phyloP scores from a whole-genome alignment of 2,797 vertebrate species.

The Platalea minor region DNA sequence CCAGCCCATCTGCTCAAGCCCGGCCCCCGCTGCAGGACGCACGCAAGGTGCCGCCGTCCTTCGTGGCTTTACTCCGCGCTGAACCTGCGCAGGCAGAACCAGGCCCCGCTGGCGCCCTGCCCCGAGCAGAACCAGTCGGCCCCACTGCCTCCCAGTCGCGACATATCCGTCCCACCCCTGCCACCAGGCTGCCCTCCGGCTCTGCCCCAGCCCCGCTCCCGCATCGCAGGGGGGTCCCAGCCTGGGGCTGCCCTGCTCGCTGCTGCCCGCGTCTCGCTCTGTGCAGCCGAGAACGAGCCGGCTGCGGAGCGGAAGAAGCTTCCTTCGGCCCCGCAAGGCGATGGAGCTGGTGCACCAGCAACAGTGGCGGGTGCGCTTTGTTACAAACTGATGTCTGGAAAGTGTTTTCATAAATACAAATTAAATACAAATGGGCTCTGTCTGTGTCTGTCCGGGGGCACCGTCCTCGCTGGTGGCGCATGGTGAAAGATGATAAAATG shows the following conservation, averaged over 20 bases:
- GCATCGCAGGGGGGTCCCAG: too few species aligned
- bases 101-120: rapidly evolving
- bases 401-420: slow-evolving; percentile 11
- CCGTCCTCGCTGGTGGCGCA: rapidly evolving
- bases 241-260: not conserved
- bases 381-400: not conserved
- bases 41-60: rapidly evolving
- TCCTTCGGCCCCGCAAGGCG: rapidly evolving
- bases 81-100: rapidly evolving
- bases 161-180: too few species aligned
- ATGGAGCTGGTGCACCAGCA: not conserved
- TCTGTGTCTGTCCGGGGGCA: rapidly evolving
- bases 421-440: not conserved
- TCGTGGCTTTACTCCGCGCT: not conserved
- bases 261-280: not conserved
- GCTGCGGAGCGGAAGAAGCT: rapidly evolving
- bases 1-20: not conserved
- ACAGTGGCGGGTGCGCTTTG: rapidly evolving
- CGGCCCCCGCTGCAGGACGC: rapidly evolving
- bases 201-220: not conserved
- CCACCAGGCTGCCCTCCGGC: not conserved
- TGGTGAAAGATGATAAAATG: not conserved
- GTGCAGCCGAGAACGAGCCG: rapidly evolving
- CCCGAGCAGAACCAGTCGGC: not conserved
- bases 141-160: rapidly evolving